Base-by-base conservation (phyloP, 2,113 vertebrate species). In the Ochotona princeps region DNA sequence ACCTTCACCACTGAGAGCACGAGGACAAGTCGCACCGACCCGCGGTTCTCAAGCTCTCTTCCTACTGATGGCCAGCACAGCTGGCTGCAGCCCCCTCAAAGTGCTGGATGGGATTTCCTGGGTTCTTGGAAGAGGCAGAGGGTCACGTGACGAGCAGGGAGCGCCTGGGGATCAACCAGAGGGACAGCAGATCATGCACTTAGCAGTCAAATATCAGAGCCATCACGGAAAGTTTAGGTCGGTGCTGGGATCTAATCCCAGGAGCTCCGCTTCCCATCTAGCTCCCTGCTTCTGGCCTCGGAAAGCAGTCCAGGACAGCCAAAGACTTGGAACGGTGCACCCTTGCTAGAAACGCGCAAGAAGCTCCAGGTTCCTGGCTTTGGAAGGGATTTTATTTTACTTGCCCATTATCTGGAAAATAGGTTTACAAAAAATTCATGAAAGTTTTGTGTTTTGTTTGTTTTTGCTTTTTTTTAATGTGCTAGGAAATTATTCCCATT, bases 181-280 rank as follows among this genome's bases (percentile, higher is more conserved):
- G 85, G 92, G 91, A n/a, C 8, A 92, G 92, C 92, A 82, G 92
- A 90, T 87, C 89, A 4, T 51, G 87, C 54, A 60, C 28, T 21
- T 97, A 93, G 97, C 97, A 72, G 97, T 95, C 92, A 15, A 87
- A 95, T 97, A 97, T 97, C 97, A 97, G 97, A 97, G 97, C 91
- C 5, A 90, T 98, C 98, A 97, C 97, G 98, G 97, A 97, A 97
- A 93, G 97, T 98, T 97, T 97, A 96, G 94, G 95, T 98, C 98
- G 97, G 98, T 98, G 97, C 96, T n/a, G n/a, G n/a, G n/a, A n/a
- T n/a, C n/a, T n/a, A n/a, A n/a, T n/a, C n/a, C n/a, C n/a, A n/a
- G n/a, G n/a, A n/a, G n/a, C n/a, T n/a, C n/a, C n/a, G n/a, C n/a
- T n/a, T n/a, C n/a, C n/a, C n/a, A n/a, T n/a, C n/a, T n/a, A n/a